These are phyloP conservation scores for Bruchidius siliquastri DNA, from an alignment of 2,888 invertebrate species.

Conservation along the genomic window DNA sequence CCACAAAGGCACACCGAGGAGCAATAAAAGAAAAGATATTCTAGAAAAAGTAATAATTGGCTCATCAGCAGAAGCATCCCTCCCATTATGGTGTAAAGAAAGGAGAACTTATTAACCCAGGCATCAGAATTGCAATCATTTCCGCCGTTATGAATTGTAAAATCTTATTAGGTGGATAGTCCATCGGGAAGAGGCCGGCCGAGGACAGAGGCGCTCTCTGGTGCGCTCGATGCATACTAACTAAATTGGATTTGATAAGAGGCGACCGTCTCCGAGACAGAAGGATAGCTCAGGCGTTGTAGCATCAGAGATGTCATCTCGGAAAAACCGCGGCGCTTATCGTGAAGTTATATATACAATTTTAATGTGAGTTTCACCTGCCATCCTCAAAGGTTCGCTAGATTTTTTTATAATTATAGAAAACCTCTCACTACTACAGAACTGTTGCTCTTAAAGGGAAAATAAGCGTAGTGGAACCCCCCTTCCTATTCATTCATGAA, in stretches of 20 bases:
- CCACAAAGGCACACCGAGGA: background rate
- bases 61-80: background rate
- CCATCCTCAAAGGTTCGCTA: no score
- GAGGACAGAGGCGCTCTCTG: background rate
- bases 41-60: background rate
- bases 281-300: background rate
- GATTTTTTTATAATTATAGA: no score
- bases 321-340: background rate
- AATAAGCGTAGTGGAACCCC: no score
- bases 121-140: slow-evolving; percentile 9
- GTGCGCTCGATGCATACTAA: slow-evolving; percentile 19
- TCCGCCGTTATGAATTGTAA: slow-evolving; percentile 22
- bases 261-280: background rate
- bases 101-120: background rate
- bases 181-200: slow-evolving; percentile 11
- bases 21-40: background rate
- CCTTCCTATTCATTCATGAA: no score
- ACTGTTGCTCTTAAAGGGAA: no score
- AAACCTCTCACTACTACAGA: no score
- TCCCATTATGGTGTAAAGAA: background rate
- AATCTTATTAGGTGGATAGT: slow-evolving; percentile 23
- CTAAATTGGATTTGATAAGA: slow-evolving; percentile 21
- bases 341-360: no score
- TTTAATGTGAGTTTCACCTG: no score
- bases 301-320: slow-evolving; percentile 3